These are phyloP conservation scores for Aleadryas rufinucha DNA, from an alignment of 2,113 vertebrate genomes.

Conservation along the genomic window DNA sequence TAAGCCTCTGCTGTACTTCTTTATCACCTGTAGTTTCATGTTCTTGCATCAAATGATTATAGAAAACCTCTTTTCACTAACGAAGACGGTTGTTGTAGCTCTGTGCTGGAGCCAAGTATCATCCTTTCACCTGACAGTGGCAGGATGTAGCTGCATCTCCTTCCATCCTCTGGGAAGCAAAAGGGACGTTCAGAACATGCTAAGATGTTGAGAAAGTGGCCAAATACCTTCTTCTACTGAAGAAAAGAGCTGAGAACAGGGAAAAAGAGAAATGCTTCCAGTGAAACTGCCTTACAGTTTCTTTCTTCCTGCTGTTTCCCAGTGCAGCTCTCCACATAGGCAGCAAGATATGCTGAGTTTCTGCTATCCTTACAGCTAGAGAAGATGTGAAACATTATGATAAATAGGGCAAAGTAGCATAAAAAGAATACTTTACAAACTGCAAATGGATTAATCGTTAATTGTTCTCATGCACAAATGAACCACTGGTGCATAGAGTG, in stretches of 20 bases:
- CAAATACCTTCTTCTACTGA: background rate
- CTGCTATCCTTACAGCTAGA: background rate
- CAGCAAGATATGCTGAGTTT: background rate
- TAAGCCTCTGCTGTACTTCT: background rate
- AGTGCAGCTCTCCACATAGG: background rate
- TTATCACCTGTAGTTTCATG: background rate
- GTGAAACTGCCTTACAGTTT: background rate
- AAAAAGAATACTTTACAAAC: background rate
- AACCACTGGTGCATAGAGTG: background rate
- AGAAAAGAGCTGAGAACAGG: background rate
- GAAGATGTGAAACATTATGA: background rate
- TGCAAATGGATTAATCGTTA: background rate
- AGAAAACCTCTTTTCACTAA: background rate
- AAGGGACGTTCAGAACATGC: background rate
- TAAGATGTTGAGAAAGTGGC: background rate
- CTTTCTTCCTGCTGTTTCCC: background rate
- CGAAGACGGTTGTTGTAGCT: background rate
- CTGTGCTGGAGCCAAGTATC: background rate
- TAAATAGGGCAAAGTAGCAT: background rate
- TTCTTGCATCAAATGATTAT: background rate
- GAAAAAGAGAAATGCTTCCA: background rate
- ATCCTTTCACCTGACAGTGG: background rate
- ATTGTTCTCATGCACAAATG: background rate
- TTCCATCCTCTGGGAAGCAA: background rate
- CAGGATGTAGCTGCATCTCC: background rate